phyloP scores from a whole-genome alignment of 2,113 vertebrate genomes.

The Dasyprocta punctata region DNA sequence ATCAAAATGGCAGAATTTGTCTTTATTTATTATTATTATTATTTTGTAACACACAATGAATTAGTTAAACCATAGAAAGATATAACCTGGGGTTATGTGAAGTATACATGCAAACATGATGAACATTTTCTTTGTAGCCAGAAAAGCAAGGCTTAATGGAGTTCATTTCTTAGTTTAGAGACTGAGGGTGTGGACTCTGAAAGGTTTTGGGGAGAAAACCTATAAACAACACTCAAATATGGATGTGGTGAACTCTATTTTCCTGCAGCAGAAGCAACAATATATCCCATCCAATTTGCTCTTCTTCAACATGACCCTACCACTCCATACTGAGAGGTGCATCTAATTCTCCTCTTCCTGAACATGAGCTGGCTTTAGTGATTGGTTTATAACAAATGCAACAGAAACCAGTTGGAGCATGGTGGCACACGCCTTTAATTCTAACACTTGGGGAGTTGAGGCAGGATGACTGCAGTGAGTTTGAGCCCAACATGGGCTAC shows the following conservation, averaged over 20 bases:
- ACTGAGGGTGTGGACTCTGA: background rate
- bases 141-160: conserved; percentile 25
- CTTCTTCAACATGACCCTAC: background rate
- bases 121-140: conserved; percentile 47
- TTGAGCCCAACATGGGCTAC: background rate
- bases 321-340: background rate
- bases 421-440: background rate
- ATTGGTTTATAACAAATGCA: background rate
- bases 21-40: background rate
- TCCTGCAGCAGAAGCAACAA: background rate
- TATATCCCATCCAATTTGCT: background rate
- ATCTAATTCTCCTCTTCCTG: background rate
- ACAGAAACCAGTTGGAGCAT: background rate
- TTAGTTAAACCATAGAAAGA: conserved; percentile 58
- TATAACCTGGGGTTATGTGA: conserved; percentile 41
- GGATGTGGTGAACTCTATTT: background rate
- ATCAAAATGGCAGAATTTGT: conserved; percentile 83
- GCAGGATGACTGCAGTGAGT: background rate
- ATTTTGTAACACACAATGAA: conserved; percentile 32
- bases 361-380: background rate
- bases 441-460: background rate
- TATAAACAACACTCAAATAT: background rate
- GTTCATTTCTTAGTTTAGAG: conserved; percentile 36
- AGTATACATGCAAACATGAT: conserved; percentile 48
- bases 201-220: background rate